These are phyloP conservation scores for Steinernema carpocapsae DNA, from an alignment of 2,888 invertebrate genomes.

Conservation along the genomic window DNA sequence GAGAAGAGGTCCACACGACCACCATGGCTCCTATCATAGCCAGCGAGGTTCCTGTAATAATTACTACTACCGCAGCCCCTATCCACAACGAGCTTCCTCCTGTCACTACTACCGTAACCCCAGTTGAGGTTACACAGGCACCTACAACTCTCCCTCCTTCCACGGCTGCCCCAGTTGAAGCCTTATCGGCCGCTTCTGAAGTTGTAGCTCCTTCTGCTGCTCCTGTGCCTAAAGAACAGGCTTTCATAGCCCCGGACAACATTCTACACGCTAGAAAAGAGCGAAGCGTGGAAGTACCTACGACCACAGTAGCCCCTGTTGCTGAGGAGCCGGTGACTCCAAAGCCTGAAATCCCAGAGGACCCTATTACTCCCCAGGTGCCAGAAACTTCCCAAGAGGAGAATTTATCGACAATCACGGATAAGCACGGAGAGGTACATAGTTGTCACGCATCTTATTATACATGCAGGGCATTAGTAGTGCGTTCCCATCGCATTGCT, in stretches of 20 bases:
- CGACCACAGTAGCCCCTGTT: background rate
- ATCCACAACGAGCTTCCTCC: background rate
- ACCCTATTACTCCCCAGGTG: background rate
- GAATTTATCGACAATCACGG: background rate
- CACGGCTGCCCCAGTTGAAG: background rate
- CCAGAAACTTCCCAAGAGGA: background rate
- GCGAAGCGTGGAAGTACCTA: background rate
- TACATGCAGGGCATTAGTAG: background rate
- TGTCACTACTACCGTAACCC: background rate
- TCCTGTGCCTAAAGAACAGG: background rate
- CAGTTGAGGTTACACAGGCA: background rate
- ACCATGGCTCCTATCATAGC: background rate
- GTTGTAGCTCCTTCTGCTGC: background rate
- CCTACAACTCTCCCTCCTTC: background rate
- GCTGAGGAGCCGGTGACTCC: background rate
- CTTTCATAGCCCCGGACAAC: slow-evolving; percentile 14
- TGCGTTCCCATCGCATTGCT: background rate
- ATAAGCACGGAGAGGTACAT: slow-evolving; percentile 25
- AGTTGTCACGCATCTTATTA: background rate
- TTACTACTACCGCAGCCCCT: background rate
- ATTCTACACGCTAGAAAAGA: slow-evolving; percentile 9
- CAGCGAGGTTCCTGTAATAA: background rate
- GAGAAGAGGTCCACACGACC: background rate
- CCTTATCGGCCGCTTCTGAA: background rate
- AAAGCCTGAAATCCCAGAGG: background rate